These are phyloP conservation scores for Aphaenogaster rudis DNA, from an alignment of 1,140 invertebrate species.

Conservation along the genomic window DNA sequence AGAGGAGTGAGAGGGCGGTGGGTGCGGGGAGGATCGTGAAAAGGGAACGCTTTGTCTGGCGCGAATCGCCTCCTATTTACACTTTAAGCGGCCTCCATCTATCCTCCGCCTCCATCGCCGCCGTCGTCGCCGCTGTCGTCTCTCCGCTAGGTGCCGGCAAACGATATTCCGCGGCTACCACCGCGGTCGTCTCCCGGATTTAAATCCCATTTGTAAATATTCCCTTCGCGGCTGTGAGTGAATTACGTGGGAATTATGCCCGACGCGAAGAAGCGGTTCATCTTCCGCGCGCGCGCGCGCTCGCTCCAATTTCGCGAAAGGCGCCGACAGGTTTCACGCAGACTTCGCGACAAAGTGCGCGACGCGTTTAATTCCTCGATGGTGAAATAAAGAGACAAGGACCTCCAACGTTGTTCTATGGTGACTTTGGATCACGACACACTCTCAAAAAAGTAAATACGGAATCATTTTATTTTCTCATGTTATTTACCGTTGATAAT, in stretches of 20 bases:
- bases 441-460: too few relatives aligned
- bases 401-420: too few relatives aligned
- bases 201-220: slow-evolving; percentile 73
- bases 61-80: slow-evolving; percentile 80
- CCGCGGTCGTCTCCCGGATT: slow-evolving; percentile 66
- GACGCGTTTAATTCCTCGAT: background rate
- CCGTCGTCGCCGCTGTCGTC: background rate
- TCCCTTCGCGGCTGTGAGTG: slow-evolving; percentile 48
- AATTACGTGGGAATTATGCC: slow-evolving; percentile 68
- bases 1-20: background rate
- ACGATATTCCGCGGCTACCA: slow-evolving; percentile 70
- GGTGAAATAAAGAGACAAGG: too few relatives aligned
- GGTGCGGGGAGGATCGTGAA: slow-evolving; percentile 2
- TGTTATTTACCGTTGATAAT: too few relatives aligned
- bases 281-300: slow-evolving; percentile 23
- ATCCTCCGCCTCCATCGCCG: slow-evolving; percentile 37
- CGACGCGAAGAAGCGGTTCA: slow-evolving; percentile 54
- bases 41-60: slow-evolving; percentile 76
- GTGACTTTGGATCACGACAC: too few relatives aligned
- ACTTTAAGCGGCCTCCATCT: slow-evolving; percentile 78
- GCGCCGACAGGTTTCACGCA: background rate
- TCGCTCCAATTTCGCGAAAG: slow-evolving; percentile 24
- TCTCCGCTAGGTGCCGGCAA: slow-evolving; percentile 61
- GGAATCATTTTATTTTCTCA: too few relatives aligned
- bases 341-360: slow-evolving; percentile 19